These are phyloP conservation scores for Pelochelys cantorii DNA, from an alignment of 2,797 vertebrate genomes.

Conservation along the genomic window DNA sequence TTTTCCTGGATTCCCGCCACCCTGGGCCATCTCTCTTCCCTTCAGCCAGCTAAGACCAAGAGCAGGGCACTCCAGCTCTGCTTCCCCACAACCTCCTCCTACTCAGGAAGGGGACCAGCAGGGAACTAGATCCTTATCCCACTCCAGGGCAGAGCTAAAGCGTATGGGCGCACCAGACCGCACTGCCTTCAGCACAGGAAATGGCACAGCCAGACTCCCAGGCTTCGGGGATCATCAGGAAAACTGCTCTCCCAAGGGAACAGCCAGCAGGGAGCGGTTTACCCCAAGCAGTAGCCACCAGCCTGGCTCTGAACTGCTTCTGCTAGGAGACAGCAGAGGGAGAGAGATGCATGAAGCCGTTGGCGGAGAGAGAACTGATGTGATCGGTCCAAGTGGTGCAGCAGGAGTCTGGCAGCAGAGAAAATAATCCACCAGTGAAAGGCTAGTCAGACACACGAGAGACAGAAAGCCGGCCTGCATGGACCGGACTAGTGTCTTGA, in stretches of 20 bases:
- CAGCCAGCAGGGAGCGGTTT: not conserved
- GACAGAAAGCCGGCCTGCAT: not conserved
- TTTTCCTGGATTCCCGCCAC: not conserved
- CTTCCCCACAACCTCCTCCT: not conserved
- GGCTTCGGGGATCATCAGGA: no score
- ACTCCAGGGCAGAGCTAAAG: not conserved
- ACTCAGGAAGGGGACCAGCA: not conserved
- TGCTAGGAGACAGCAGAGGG: not conserved
- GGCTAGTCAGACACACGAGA: not conserved
- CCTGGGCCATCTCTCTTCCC: not conserved
- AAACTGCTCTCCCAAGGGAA: not conserved
- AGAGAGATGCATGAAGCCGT: no score
- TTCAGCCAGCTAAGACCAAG: not conserved
- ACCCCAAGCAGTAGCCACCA: not conserved
- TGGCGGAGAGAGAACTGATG: not conserved
- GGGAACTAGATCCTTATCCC: not conserved
- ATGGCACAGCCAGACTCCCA: not conserved
- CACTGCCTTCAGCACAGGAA: not conserved
- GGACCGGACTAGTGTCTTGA: no score
- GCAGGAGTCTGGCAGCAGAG: not conserved
- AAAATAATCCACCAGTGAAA: not conserved
- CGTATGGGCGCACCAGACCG: no score
- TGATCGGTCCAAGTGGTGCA: not conserved
- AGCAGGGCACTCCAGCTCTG: not conserved
- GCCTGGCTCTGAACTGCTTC: not conserved